These are phyloP conservation scores for Tricholauxania praeusta DNA, from an alignment of 2,888 invertebrate genomes.

Conservation along the genomic window DNA sequence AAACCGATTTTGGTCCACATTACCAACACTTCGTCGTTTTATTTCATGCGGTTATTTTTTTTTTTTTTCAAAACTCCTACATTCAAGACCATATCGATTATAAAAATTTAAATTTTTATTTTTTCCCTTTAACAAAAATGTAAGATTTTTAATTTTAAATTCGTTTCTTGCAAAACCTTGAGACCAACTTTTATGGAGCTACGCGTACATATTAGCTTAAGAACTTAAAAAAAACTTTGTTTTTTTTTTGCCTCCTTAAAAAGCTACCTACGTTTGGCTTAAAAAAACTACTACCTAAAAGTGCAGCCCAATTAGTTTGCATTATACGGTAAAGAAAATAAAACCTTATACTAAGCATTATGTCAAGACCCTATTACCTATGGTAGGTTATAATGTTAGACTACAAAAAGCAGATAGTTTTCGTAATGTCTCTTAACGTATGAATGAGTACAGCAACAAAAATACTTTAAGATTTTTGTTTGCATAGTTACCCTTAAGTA, in stretches of 20 bases:
- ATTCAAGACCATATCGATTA: slow-evolving; percentile 49
- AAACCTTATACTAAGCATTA: not conserved
- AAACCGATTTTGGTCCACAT: slow-evolving; percentile 66
- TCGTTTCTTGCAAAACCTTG: slow-evolving; percentile 67
- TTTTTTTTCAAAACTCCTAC: slow-evolving; percentile 31
- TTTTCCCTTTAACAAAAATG: slow-evolving; percentile 14
- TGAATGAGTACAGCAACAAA: not conserved
- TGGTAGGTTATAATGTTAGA: not conserved
- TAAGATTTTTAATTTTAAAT: slow-evolving; percentile 50
- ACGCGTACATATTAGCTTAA: slow-evolving; percentile 24
- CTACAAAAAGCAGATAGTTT: not conserved
- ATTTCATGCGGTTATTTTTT: not conserved
- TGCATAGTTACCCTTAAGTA: slow-evolving; percentile 7
- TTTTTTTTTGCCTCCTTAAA: slow-evolving; percentile 12
- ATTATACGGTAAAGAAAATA: not conserved
- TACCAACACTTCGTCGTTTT: slow-evolving; percentile 56
- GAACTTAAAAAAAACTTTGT: slow-evolving; percentile 30
- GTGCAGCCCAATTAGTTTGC: slow-evolving; percentile 41
- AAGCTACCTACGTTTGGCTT: not conserved
- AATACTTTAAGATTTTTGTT: not conserved
- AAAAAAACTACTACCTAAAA: slow-evolving; percentile 24
- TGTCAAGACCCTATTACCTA: not conserved
- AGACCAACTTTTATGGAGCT: slow-evolving; percentile 48
- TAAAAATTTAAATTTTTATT: slow-evolving; percentile 15
- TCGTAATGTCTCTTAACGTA: not conserved